Evolutionary conservation across 2,113 vertebrate species (phyloP).

Genomic region (Himantopus leucocephalus): DNA sequence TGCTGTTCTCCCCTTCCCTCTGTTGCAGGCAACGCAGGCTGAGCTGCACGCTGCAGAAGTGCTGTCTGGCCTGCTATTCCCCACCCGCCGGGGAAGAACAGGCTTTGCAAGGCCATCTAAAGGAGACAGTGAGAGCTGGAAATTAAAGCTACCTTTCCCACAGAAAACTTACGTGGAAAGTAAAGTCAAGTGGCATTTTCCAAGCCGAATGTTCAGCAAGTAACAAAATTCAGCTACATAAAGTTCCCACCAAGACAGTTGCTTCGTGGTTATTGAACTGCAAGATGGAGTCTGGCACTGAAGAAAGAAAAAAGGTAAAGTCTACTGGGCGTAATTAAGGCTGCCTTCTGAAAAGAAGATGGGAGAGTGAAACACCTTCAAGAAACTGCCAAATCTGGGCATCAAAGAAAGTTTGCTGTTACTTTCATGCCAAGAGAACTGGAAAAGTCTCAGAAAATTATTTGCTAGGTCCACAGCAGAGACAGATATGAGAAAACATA

Average conservation of each 20-base stretch:
- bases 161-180: neutral
- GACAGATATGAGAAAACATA: neutral
- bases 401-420: neutral
- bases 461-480: neutral
- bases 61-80: neutral
- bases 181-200: neutral
- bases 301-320: neutral
- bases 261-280: neutral
- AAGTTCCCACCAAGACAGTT: neutral
- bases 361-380: neutral
- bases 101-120: neutral
- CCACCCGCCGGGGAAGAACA: accelerated
- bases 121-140: neutral
- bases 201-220: neutral
- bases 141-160: neutral
- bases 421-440: neutral
- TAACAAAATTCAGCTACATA: neutral
- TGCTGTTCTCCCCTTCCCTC: neutral
- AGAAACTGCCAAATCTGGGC: neutral
- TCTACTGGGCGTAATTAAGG: neutral
- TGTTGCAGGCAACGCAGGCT: accelerated
- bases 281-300: neutral
- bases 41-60: neutral
- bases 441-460: neutral
- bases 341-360: neutral